A percentile compares a stretch with the other conserved stretches of the same genome.
These are phyloP conservation scores for Pachycephala philippinensis DNA, from an alignment of 2,113 vertebrate species.

Conservation along the genomic window DNA sequence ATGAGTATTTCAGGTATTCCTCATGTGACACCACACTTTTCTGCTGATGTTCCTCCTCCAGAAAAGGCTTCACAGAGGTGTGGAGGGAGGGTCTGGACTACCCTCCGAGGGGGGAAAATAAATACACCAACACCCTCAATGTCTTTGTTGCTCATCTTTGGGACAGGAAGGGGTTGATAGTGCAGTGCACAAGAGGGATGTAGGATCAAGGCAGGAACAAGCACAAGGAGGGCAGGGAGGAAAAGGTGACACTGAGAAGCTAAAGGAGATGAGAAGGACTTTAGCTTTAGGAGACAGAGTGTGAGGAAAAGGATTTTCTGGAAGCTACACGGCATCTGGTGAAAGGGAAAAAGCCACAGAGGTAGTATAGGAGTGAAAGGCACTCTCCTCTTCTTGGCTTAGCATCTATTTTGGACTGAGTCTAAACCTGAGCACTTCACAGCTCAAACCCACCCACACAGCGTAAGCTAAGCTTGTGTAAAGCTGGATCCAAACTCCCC, in stretches of 20 bases:
- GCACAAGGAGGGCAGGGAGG: neutral
- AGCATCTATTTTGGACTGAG: neutral
- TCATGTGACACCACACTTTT: neutral
- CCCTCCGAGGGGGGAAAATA: neutral
- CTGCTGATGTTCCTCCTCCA: neutral
- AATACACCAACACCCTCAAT: neutral
- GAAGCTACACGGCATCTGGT: neutral
- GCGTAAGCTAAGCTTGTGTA: neutral
- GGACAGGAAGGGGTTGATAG: neutral
- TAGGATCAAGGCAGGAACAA: neutral
- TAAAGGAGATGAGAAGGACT: neutral
- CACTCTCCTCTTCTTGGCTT: neutral
- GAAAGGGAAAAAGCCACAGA: neutral
- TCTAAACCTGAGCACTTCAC: neutral
- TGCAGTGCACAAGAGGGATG: neutral
- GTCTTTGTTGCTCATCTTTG: neutral
- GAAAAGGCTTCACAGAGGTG: neutral
- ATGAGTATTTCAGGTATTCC: neutral
- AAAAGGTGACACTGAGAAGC: neutral
- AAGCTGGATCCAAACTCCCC: neutral
- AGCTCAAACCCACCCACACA: neutral
- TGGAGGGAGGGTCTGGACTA: neutral
- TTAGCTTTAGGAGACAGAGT: neutral
- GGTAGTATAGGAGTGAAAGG: fast-evolving
- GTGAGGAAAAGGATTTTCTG: neutral